These are phyloP conservation scores for Halocaridina rubra DNA, from an alignment of 2,888 invertebrate species.

Conservation along the genomic window DNA sequence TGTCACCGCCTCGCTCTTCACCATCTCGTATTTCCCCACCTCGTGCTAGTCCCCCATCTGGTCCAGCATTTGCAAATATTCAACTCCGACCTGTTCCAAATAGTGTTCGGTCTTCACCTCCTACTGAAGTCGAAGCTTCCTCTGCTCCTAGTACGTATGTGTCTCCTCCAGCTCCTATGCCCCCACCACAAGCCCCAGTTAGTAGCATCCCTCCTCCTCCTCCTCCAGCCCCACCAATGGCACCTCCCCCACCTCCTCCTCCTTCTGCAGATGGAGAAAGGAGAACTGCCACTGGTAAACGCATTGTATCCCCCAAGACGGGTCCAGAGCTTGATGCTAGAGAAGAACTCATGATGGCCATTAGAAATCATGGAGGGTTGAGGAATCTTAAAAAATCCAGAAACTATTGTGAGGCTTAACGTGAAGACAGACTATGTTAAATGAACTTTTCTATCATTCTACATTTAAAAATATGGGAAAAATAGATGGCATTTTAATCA, in stretches of 20 bases:
- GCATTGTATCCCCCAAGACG: conserved; percentile 31
- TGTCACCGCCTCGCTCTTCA: neutral
- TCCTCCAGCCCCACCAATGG: conserved; percentile 42
- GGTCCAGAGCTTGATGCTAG: conserved; percentile 56
- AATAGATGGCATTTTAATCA: no score
- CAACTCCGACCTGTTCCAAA: neutral
- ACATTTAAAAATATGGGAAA: no score
- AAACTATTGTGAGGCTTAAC: no score
- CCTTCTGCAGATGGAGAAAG: conserved; percentile 6
- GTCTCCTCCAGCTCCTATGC: neutral
- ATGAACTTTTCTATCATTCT: no score
- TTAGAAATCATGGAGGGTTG: conserved; percentile 50
- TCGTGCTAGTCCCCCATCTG: conserved; percentile 15
- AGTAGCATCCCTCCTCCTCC: conserved; percentile 29
- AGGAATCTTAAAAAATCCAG: neutral
- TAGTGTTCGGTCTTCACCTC: neutral
- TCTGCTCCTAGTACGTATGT: neutral
- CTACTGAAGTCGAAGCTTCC: neutral
- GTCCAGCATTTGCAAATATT: neutral
- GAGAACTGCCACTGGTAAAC: conserved; percentile 48
- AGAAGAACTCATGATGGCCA: conserved; percentile 64
- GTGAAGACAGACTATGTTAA: no score
- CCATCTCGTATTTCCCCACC: neutral
- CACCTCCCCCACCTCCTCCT: conserved; percentile 20
- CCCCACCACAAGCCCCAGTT: neutral